Evolutionary conservation across 92 coral and sea anemone genomes (phyloP), one percentile per base, ranked within the genome.

Genomic region (Porites rus): DNA sequence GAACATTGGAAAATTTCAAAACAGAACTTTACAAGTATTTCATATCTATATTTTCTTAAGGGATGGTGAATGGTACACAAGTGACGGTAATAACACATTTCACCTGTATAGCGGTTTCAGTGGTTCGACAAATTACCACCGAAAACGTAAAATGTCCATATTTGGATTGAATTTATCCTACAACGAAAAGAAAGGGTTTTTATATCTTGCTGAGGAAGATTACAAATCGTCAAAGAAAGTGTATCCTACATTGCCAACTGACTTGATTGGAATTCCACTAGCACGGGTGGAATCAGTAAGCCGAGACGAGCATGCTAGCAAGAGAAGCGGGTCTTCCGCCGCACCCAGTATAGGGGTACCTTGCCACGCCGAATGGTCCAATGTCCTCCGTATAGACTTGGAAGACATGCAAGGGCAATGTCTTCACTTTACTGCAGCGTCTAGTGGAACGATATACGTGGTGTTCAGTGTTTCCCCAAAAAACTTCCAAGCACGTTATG

Each of bases 321-420:
- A 31, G 64, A 28, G 66, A 58, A 59, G 8, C 21, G 52, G 24
- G 2, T 8, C 81, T 11, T 50, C 83, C 74, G 1, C n/a, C 43
- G 1, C 70, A 21, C 20, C 83, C 51, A 1, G 4, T 38, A 8
- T 51, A 46, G 74, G 14, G 19, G 31, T 64, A 7, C 83, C 73
- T 8, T 79, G 83, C 50, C 83, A 79, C 60, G 83, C 74, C 74
- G 72, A 79, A 21, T 79, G 83, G 73, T 79, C 83, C 8, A 79
- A 79, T 52, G 24, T 52, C 20, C 69, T 79, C 8, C 83, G 83
- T 8, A 43, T 79, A 10, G 73, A 79, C 59, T 72, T 67, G 1
- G 50, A 51, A 10, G 83, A 79, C n/a, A 67, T 50, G 74, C 66
- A 75, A 59, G 83, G 83, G 16, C 46, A 79, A 18, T 79, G 83